Percentiles rank a stretch among this genome's conserved stretches.
phyloP scores from a whole-genome alignment of 2,888 invertebrate species.

The Ophioninae sp. region DNA sequence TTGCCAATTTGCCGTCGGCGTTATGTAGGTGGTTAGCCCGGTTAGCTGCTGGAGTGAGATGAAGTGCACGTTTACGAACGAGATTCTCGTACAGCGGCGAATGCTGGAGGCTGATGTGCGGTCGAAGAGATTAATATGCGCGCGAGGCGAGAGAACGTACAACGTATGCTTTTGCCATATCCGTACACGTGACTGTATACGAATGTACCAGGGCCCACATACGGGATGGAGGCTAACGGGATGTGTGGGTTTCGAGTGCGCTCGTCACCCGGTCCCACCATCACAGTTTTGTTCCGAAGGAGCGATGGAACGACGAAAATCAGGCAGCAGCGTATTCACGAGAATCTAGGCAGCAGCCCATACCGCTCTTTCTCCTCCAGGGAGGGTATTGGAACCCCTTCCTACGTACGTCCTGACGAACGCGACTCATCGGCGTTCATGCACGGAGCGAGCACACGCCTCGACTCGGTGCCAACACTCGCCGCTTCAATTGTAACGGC shows the following conservation, averaged over 20 bases:
- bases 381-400: conserved; percentile 45
- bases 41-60: conserved; percentile 71
- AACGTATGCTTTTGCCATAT: conserved; percentile 62
- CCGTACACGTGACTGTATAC: neutral
- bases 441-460: conserved; percentile 43
- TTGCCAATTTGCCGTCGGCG: conserved; percentile 78
- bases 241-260: neutral
- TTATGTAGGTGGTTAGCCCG: conserved; percentile 73
- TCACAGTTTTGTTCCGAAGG: conserved; percentile 31
- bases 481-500: conserved; percentile 31
- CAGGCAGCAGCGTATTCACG: conserved; percentile 43
- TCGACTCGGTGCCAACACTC: conserved; percentile 37
- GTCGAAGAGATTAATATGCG: conserved; percentile 80
- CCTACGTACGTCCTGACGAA: conserved; percentile 45
- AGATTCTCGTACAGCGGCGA: conserved; percentile 65
- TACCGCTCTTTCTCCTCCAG: conserved; percentile 3
- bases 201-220: neutral
- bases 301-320: conserved; percentile 19
- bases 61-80: conserved; percentile 71
- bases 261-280: conserved; percentile 17
- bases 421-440: conserved; percentile 51
- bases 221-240: neutral
- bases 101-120: conserved; percentile 77
- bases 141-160: conserved; percentile 71
- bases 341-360: conserved; percentile 45